These are phyloP conservation scores for Leucoma salicis DNA, from an alignment of 2,888 invertebrate genomes.

Conservation along the genomic window DNA sequence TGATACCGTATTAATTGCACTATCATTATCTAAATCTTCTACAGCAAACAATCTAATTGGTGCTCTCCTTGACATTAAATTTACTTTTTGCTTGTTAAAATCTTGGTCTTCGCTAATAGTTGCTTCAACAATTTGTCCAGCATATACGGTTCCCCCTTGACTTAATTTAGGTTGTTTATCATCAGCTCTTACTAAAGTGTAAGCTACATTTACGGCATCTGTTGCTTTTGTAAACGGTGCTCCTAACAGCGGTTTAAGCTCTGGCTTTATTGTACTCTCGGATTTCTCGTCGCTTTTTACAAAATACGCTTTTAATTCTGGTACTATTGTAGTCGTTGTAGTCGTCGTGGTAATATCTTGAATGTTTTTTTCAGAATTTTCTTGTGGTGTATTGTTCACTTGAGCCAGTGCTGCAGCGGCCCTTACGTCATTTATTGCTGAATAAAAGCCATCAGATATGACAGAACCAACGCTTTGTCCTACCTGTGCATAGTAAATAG, in stretches of 20 bases:
- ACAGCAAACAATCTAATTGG: constrained; percentile 59
- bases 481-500: constrained; percentile 75
- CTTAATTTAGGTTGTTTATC: constrained; percentile 55
- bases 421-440: constrained; percentile 84
- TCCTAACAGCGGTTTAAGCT: constrained; percentile 57
- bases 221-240: constrained; percentile 61
- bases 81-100: constrained; percentile 63
- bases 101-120: constrained; percentile 69
- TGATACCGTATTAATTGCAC: constrained; percentile 26
- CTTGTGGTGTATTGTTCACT: constrained; percentile 80
- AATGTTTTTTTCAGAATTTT: constrained; percentile 34
- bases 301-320: constrained; percentile 48
- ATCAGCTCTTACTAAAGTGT: constrained; percentile 59
- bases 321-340: constrained; percentile 41
- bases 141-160: constrained; percentile 60
- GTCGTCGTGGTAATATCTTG: constrained; percentile 37
- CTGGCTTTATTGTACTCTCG: constrained; percentile 48
- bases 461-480: constrained; percentile 63
- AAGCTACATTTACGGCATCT: constrained; percentile 64
- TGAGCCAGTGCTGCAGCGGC: constrained; percentile 83
- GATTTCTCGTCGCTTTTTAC: constrained; percentile 46
- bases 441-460: constrained; percentile 74
- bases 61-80: constrained; percentile 52
- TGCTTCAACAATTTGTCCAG: constrained; percentile 72
- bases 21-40: constrained; percentile 48